Evolutionary conservation across 2,113 vertebrate genomes (phyloP).

Genomic region (Otus sunia): DNA sequence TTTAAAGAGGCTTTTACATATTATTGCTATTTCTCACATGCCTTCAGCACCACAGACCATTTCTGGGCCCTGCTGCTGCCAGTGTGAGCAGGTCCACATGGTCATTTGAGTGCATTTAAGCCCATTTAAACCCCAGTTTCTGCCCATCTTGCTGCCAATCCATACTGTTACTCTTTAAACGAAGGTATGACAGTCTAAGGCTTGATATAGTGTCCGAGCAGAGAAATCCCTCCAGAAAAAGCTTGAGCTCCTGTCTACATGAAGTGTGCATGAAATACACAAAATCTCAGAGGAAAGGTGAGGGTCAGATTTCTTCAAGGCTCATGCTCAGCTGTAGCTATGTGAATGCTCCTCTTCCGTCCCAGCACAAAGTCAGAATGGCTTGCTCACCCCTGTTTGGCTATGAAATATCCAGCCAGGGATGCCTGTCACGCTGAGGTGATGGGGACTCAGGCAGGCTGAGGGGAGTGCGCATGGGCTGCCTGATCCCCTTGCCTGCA

Average conservation of each 20-base stretch:
- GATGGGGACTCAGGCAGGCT: background rate
- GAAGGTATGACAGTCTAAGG: background rate
- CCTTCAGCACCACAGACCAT: background rate
- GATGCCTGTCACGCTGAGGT: background rate
- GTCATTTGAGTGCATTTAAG: background rate
- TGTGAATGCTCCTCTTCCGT: background rate
- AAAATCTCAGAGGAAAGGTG: background rate
- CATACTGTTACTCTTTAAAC: background rate
- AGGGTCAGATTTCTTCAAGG: background rate
- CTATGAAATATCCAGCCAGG: background rate
- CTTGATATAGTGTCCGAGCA: fast-evolving
- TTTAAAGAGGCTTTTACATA: background rate
- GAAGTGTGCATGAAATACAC: background rate
- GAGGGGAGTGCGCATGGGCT: background rate
- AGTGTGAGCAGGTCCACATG: background rate
- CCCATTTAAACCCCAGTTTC: background rate
- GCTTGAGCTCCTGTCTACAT: background rate
- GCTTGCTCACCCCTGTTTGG: background rate
- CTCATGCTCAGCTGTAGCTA: background rate
- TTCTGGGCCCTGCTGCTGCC: background rate
- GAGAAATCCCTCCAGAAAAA: background rate
- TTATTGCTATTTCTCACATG: background rate
- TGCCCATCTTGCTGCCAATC: background rate
- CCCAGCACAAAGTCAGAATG: background rate
- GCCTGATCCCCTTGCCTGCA: too few relatives aligned